phyloP scores from a whole-genome alignment of 2,113 vertebrate genomes.

The Gymnogyps californianus region DNA sequence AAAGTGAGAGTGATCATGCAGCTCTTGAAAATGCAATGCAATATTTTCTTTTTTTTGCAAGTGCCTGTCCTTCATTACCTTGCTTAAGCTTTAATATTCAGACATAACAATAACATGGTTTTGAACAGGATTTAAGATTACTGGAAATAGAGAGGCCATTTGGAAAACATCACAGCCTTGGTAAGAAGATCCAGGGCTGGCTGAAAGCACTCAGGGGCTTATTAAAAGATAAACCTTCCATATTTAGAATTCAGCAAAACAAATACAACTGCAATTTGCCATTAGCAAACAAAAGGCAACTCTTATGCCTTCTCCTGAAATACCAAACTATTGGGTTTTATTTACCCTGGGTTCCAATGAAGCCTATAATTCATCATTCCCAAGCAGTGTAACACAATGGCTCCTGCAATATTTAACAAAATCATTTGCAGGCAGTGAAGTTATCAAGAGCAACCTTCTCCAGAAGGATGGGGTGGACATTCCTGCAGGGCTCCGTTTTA shows the following conservation, averaged over 20 bases:
- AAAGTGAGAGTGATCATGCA: background rate
- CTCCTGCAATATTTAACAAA: background rate
- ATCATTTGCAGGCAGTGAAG: background rate
- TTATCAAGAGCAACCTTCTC: background rate
- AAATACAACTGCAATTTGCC: background rate
- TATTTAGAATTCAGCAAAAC: background rate
- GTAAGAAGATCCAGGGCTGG: background rate
- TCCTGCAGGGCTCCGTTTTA: background rate
- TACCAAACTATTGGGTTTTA: background rate
- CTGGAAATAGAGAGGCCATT: background rate
- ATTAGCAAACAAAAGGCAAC: background rate
- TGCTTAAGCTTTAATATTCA: background rate
- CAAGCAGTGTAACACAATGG: accelerated
- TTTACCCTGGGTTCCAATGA: background rate
- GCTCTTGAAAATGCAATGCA: background rate
- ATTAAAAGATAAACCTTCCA: slow-evolving; percentile 34
- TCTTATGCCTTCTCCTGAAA: background rate
- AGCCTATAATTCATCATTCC: background rate
- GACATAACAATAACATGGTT: background rate
- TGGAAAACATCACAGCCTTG: slow-evolving; percentile 8
- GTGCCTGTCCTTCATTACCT: background rate
- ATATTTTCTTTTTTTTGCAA: background rate
- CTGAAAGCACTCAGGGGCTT: background rate
- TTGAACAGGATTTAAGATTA: background rate
- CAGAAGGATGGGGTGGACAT: background rate